Evolutionary conservation across 2,797 vertebrate genomes (phyloP).

Genomic region (Hemitrygon akajei): DNA sequence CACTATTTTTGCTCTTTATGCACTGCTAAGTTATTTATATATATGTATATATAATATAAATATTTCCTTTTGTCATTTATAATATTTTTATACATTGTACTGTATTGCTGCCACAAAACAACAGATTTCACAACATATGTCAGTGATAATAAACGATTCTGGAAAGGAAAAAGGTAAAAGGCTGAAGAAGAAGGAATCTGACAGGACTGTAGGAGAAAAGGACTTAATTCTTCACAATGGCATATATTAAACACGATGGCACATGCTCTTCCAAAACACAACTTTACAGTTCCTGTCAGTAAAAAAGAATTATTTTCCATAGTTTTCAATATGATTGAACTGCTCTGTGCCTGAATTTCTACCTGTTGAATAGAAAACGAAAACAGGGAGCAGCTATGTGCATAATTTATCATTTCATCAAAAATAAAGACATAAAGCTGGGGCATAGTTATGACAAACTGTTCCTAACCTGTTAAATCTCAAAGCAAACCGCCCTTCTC

Average conservation of each 20-base stretch:
- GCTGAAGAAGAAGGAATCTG: too few relatives aligned
- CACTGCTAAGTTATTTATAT: too few relatives aligned
- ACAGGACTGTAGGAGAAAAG: too few relatives aligned
- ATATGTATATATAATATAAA: too few relatives aligned
- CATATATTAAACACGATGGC: not conserved
- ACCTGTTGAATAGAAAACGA: not conserved
- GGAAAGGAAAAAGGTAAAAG: too few relatives aligned
- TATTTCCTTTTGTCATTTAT: too few relatives aligned
- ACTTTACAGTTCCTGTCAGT: not conserved
- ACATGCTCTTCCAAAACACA: not conserved
- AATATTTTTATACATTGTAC: too few relatives aligned
- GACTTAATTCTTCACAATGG: slow-evolving; percentile 11
- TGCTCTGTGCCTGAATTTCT: not conserved
- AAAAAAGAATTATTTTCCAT: not conserved
- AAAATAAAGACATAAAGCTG: not conserved
- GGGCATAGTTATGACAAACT: not conserved
- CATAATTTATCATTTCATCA: not conserved
- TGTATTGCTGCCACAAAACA: too few relatives aligned
- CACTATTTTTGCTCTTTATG: too few relatives aligned
- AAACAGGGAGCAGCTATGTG: not conserved
- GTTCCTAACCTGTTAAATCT: not conserved
- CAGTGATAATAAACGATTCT: too few relatives aligned
- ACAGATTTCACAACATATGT: too few relatives aligned
- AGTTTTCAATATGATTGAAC: not conserved
- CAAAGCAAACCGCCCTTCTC: not conserved